Evolutionary conservation across 1,140 invertebrate genomes (phyloP).

Genomic region (Pogonomyrmex californicus): DNA sequence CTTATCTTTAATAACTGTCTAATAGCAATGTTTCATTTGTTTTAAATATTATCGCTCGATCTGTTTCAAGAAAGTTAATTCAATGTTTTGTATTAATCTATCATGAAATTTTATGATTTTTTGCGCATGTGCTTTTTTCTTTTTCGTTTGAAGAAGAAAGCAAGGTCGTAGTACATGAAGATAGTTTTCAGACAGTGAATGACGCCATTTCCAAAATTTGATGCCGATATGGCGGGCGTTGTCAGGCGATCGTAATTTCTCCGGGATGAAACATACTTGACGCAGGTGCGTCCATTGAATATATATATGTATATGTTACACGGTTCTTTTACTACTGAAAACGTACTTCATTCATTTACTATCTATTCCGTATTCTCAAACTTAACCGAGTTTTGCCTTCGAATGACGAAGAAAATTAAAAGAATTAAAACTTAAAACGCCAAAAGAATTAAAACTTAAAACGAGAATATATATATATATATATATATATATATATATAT

Average conservation of each 20-base stretch:
- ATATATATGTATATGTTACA: background rate
- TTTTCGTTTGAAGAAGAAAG: background rate
- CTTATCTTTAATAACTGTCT: background rate
- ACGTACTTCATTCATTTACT: background rate
- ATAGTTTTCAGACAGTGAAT: background rate
- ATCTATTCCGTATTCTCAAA: slow-evolving; percentile 7
- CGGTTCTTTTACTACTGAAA: no score
- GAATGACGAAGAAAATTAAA: background rate
- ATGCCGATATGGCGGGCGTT: slow-evolving; percentile 3
- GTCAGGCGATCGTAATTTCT: background rate
- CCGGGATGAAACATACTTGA: slow-evolving; percentile 13
- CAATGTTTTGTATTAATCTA: background rate
- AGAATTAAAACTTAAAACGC: slow-evolving; percentile 35
- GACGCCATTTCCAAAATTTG: slow-evolving; percentile 20
- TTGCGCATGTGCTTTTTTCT: background rate
- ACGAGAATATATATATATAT: background rate
- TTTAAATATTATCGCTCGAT: slow-evolving; percentile 19
- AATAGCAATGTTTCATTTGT: background rate
- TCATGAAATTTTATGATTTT: slow-evolving; percentile 19
- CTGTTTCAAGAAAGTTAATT: background rate
- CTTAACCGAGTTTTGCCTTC: slow-evolving; percentile 17
- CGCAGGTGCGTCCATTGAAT: slow-evolving; percentile 10
- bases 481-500: background rate
- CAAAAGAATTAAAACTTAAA: slow-evolving; percentile 39
- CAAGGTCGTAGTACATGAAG: background rate